Evolutionary conservation across 2,888 invertebrate genomes (phyloP).

Genomic region (Leptodirus hochenwartii): DNA sequence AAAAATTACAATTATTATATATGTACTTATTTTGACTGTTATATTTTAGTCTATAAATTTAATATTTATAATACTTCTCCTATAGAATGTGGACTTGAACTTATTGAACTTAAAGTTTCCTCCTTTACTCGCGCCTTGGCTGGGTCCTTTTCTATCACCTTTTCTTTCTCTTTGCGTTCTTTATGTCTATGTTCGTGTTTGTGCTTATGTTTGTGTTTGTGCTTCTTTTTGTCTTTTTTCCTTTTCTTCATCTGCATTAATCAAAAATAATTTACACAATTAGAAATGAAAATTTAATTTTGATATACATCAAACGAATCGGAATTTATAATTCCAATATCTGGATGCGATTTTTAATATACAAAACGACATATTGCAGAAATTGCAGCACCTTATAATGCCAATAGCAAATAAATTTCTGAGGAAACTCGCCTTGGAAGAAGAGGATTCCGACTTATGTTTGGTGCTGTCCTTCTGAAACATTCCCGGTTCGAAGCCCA

Average conservation of each 20-base stretch:
- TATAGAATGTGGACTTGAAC: constrained; percentile 53
- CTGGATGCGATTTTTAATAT: constrained; percentile 1
- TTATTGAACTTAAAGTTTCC: constrained; percentile 57
- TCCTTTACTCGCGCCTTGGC: constrained; percentile 46
- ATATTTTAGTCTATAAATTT: too few species aligned
- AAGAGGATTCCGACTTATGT: constrained; percentile 21
- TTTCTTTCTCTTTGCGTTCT: constrained; percentile 34
- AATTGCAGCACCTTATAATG: neutral
- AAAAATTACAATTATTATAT: too few species aligned
- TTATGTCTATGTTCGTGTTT: constrained; percentile 51
- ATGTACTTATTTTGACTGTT: too few species aligned
- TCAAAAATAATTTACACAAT: too few species aligned
- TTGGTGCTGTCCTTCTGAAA: constrained; percentile 40
- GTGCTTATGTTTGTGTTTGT: constrained; percentile 72
- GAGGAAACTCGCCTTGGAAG: constrained; percentile 31
- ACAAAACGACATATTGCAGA: constrained; percentile 5
- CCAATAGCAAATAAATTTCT: neutral
- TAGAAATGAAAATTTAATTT: constrained; percentile 5
- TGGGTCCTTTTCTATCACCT: constrained; percentile 32
- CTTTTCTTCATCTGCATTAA: constrained; percentile 11
- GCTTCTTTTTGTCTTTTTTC: constrained; percentile 40
- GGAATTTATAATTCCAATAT: neutral
- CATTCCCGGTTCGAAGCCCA: constrained; percentile 75
- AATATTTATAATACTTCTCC: too few species aligned
- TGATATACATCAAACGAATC: neutral